Evolutionary conservation across 2,113 vertebrate genomes (phyloP), one percentile per base, ranked within the genome.

Genomic region (zebrafish (Danio rerio)): DNA sequence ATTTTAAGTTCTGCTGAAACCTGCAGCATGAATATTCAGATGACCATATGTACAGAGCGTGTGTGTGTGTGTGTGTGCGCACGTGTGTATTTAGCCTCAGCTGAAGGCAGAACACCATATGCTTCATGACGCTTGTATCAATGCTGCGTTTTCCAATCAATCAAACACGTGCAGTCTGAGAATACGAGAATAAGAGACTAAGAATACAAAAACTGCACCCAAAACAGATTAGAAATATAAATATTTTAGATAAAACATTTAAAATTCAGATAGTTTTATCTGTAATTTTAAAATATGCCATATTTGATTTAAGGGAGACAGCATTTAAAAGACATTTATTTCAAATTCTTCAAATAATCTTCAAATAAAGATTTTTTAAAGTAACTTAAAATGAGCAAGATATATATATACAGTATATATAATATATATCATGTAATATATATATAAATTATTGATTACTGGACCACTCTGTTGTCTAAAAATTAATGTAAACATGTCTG

Each of bases 71-170:
- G 74, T 52, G 31, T 53, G 53, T 65, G 47, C 9, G 16, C 12
- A 16, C 53, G 31, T 11, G 40, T 62, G 69, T 45, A 45, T 21
- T 31, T 62, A 74, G 52, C 79, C 73, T 81, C 78, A 52, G 43
- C n/a, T 73, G 56, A 43, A 21, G 15, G 58, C 8, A 59, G 68
- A 8, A 68, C 49, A 82, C 71, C 81, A 82, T 82, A 82, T 82
- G 81, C 18, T 68, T 45, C 20, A 45, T 61, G 73, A 83, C 11
- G 53, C 81, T 16, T 59, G 40, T 50, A 58, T 42, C 62, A 69
- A 69, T 69, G 65, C 65, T 43, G 10, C 10, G 9, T 69, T 56
- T 58, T 50, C 69, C 40, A 50, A 81, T 81, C 80, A 81, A 43
- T 82, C 80, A 75, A 18, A 49, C 63, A 80, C 40, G 66, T 50